Conservation (phyloP, 1,140 invertebrate species). For the Camponotus vicinus region DNA sequence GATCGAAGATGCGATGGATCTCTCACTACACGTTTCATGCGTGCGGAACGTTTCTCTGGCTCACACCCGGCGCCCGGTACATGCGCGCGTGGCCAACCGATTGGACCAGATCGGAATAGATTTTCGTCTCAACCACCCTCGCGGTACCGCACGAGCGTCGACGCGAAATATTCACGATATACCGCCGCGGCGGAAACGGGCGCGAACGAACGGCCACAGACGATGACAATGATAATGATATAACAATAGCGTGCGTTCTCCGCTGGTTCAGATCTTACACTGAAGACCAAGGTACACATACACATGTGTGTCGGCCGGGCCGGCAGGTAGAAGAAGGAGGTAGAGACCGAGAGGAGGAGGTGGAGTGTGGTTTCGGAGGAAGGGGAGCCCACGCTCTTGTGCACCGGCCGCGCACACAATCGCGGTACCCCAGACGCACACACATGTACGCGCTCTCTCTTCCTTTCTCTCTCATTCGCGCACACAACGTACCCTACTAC, state of each 20-base stretch:
- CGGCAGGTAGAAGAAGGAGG: constrained; percentile 79
- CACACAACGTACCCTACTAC: constrained; percentile 29
- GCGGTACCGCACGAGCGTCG: constrained; percentile 42
- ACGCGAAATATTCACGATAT: constrained; percentile 52
- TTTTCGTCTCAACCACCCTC: not conserved
- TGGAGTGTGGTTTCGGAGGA: constrained; percentile 78
- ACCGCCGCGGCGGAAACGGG: constrained; percentile 56
- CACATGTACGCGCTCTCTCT: not conserved
- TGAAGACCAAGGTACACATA: constrained; percentile 85
- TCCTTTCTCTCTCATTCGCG: constrained; percentile 12
- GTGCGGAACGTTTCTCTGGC: constrained; percentile 23
- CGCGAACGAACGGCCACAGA: constrained; percentile 69
- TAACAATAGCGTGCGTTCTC: constrained; percentile 86
- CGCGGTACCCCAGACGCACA: constrained; percentile 37
- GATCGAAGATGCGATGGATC: not conserved
- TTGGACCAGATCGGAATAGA: constrained; percentile 1
- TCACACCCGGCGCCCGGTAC: constrained; percentile 19
- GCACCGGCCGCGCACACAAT: constrained; percentile 78
- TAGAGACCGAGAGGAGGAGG: constrained; percentile 73
- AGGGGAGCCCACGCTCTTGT: constrained; percentile 78
- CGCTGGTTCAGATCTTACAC: constrained; percentile 86
- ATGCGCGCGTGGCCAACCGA: not conserved
- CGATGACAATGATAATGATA: constrained; percentile 85
- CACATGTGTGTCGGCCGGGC: constrained; percentile 82
- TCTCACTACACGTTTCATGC: constrained; percentile 21